A percentile compares a stretch with the other conserved stretches of the same genome.
phyloP scores from a whole-genome alignment of 2,797 vertebrate species.

The Gymnoscopelus microlampas region DNA sequence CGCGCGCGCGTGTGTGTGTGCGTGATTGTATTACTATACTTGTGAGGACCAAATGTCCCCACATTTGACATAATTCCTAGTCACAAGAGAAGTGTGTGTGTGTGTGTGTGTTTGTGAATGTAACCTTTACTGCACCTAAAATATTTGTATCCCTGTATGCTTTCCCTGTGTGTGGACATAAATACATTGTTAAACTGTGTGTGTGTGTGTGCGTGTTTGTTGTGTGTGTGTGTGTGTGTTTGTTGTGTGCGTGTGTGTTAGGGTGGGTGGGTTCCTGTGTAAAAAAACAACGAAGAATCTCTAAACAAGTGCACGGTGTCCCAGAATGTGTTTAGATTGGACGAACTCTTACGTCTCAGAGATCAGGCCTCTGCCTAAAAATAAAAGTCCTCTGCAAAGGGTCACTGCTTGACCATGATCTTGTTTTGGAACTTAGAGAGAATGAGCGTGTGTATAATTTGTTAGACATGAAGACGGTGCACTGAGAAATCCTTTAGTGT shows the following conservation, averaged over 20 bases:
- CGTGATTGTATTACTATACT: slow-evolving; percentile 9
- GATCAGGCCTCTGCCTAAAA: slow-evolving; percentile 69
- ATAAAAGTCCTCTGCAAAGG: slow-evolving; percentile 65
- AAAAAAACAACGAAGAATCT: slow-evolving; percentile 70
- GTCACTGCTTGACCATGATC: slow-evolving; percentile 46
- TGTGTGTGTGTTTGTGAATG: too few species aligned
- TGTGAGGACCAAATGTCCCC: neutral
- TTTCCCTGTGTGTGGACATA: too few species aligned
- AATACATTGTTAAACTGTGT: neutral
- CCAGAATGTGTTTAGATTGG: slow-evolving; percentile 79
- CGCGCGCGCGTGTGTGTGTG: neutral
- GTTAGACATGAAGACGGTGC: too few species aligned
- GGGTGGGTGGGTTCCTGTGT: slow-evolving; percentile 41
- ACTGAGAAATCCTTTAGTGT: too few species aligned
- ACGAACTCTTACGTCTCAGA: slow-evolving; percentile 54
- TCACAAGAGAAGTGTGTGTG: too few species aligned
- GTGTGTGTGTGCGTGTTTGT: neutral
- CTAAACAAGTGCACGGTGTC: slow-evolving; percentile 74
- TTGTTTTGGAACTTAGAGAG: slow-evolving; percentile 48
- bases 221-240: too few species aligned
- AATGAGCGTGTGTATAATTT: neutral
- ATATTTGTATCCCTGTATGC: too few species aligned
- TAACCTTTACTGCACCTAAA: too few species aligned
- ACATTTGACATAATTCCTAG: too few species aligned
- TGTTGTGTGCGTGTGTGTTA: too few species aligned